A percentile compares a stretch with the other conserved stretches of the same genome.
Conservation (phyloP, 2,888 invertebrate species). For the Pristionchus japonicus region DNA sequence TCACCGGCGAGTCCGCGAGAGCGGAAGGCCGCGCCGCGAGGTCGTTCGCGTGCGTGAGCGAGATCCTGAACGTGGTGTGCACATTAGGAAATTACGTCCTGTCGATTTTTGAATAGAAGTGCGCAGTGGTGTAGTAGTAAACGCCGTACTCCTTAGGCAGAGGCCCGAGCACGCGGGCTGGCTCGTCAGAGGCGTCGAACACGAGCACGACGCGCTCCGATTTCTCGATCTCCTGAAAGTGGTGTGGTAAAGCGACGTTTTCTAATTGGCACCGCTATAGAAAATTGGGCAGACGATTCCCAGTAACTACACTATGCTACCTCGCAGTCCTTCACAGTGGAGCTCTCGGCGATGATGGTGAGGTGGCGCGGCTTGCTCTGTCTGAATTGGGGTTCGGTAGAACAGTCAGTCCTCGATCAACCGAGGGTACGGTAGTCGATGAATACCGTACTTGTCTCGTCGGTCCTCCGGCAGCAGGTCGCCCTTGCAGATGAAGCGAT, state of each 20-base stretch:
- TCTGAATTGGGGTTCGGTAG: neutral
- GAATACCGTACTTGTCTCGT: neutral
- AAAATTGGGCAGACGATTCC: neutral
- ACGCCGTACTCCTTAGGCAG: neutral
- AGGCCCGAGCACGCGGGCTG: neutral
- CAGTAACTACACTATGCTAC: neutral
- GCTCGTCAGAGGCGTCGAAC: neutral
- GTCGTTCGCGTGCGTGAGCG: neutral
- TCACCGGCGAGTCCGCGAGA: neutral
- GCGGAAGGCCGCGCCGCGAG: neutral
- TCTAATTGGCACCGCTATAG: neutral
- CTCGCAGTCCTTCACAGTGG: slow-evolving; percentile 10
- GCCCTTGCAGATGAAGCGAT: slow-evolving; percentile 24
- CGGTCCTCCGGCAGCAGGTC: slow-evolving; percentile 25
- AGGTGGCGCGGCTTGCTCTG: slow-evolving; percentile 27
- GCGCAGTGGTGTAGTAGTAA: neutral
- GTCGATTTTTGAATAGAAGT: no score
- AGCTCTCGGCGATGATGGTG: slow-evolving; percentile 8
- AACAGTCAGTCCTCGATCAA: neutral
- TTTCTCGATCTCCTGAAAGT: slow-evolving; percentile 31
- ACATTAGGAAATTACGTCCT: no score
- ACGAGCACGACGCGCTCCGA: slow-evolving; percentile 8
- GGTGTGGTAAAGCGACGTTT: neutral
- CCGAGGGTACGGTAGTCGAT: no score
- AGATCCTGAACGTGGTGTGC: no score